A percentile compares a stretch with the other conserved stretches of the same genome.
phyloP scores from a whole-genome alignment of 2,113 vertebrate species.

The Hystrix brachyura region DNA sequence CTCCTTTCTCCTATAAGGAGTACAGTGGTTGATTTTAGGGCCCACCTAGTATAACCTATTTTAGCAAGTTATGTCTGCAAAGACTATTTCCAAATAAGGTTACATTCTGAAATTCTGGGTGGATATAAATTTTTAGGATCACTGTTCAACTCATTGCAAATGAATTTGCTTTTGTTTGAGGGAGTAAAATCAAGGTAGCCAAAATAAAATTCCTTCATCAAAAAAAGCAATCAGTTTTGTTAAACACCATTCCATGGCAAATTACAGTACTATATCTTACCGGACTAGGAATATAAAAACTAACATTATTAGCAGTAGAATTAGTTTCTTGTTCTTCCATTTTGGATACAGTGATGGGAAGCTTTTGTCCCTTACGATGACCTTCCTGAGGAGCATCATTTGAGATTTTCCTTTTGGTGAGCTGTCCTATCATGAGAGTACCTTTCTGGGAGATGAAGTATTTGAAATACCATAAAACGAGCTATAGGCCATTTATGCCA shows the following conservation, averaged over 20 bases:
- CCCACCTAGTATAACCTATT: background rate
- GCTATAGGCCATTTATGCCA: background rate
- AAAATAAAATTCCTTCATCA: background rate
- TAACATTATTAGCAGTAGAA: background rate
- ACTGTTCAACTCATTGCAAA: background rate
- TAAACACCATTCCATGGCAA: background rate
- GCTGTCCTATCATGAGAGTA: background rate
- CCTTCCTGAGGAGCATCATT: background rate
- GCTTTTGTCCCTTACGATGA: background rate
- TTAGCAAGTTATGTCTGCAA: background rate
- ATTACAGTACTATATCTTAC: background rate
- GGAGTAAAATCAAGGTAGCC: background rate
- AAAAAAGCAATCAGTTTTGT: background rate
- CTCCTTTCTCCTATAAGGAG: background rate
- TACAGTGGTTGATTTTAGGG: background rate
- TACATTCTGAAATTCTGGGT: background rate
- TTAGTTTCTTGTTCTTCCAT: background rate
- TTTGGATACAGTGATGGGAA: background rate
- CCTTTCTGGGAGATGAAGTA: background rate
- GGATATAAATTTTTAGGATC: background rate
- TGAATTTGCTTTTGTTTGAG: background rate
- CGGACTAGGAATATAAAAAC: background rate
- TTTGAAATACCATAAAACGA: background rate
- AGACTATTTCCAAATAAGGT: background rate
- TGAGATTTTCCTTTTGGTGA: background rate